Conservation (phyloP, 2,888 invertebrate species). For the Oeneis ivallda region DNA sequence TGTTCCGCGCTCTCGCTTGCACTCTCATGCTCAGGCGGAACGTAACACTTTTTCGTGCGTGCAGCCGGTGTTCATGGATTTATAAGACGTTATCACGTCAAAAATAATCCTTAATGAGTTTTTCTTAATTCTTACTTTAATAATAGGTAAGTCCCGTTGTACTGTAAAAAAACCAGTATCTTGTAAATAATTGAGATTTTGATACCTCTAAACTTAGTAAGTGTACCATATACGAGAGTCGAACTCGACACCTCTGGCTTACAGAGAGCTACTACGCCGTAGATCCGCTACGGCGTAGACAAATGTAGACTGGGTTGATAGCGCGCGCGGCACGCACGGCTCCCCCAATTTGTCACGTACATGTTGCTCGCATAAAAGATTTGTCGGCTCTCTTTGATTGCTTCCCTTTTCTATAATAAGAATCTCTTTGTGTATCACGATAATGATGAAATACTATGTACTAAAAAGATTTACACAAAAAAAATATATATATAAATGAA, state of each 20-base stretch:
- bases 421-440: neutral
- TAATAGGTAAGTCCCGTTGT: too few species aligned
- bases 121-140: too few species aligned
- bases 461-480: neutral
- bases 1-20: too few species aligned
- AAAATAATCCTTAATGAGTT: too few species aligned
- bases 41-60: too few species aligned
- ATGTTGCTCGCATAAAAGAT: slow-evolving; percentile 5
- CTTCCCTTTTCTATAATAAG: neutral
- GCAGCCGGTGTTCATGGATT: too few species aligned
- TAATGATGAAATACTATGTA: neutral
- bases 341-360: slow-evolving; percentile 15
- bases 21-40: too few species aligned
- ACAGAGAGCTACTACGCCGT: neutral
- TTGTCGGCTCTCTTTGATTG: slow-evolving; percentile 9
- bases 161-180: too few species aligned
- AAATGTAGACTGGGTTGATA: slow-evolving; percentile 2
- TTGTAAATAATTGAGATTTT: too few species aligned
- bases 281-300: neutral
- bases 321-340: slow-evolving; percentile 10
- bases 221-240: too few species aligned
- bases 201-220: neutral
- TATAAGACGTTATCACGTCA: too few species aligned
- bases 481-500: neutral
- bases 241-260: neutral